Percentiles rank a stretch among this genome's conserved stretches.
phyloP scores from a whole-genome alignment of 2,113 vertebrate genomes.

The Gobius niger region DNA sequence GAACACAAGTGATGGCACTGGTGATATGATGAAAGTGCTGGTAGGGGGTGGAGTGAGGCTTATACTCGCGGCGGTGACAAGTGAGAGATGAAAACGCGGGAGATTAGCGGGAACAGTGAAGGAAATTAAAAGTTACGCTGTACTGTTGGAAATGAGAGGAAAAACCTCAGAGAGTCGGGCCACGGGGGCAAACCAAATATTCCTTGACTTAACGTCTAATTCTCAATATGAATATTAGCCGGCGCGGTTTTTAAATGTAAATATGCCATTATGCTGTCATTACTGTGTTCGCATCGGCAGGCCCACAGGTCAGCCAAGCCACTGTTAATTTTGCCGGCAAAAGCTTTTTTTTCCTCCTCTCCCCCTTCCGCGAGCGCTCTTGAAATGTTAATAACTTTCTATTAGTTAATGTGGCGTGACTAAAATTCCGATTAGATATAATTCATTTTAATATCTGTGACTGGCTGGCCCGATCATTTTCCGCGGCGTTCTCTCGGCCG shows the following conservation, averaged over 20 bases:
- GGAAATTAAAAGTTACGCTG: constrained; percentile 85
- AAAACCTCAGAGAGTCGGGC: constrained; percentile 77
- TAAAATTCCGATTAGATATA: constrained; percentile 99
- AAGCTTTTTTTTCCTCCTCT: constrained; percentile 70
- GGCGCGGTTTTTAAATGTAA: constrained; percentile 95
- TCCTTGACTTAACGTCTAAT: constrained; percentile 94
- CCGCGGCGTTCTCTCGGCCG: constrained; percentile 88
- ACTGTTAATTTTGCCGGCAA: constrained; percentile 98
- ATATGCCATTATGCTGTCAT: constrained; percentile 99
- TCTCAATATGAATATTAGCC: constrained; percentile 94
- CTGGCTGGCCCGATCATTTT: constrained; percentile 97
- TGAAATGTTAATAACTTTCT: constrained; percentile 99
- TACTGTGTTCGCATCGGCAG: constrained; percentile 93
- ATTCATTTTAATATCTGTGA: constrained; percentile 99
- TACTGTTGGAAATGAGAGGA: constrained; percentile 82
- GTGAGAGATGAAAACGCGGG: constrained; percentile 56
- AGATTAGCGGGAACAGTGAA: constrained; percentile 78
- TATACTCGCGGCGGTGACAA: constrained; percentile 38
- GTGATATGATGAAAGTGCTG: constrained; percentile 44
- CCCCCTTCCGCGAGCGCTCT: constrained; percentile 69
- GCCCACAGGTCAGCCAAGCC: constrained; percentile 94
- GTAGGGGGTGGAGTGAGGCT: constrained; percentile 44
- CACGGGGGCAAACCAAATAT: constrained; percentile 95
- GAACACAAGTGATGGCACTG: constrained; percentile 33
- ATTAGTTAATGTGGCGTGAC: constrained; percentile 99